Conservation (phyloP, 2,888 invertebrate species). For the Leucoma salicis region DNA sequence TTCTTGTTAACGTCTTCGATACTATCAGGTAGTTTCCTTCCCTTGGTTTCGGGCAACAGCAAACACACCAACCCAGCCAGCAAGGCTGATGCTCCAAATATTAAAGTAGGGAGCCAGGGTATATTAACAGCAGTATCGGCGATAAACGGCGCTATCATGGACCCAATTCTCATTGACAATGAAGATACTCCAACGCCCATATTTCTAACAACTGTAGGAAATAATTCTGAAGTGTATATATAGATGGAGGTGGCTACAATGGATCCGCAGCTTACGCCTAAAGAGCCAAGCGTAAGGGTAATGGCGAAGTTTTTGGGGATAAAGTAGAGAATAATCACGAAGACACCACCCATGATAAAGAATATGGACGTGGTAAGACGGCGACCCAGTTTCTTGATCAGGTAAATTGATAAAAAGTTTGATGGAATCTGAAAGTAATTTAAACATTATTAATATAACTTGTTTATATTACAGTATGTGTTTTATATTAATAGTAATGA, state of each 20-base stretch:
- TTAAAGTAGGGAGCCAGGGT: conserved; percentile 85
- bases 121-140: conserved; percentile 80
- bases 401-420: conserved; percentile 74
- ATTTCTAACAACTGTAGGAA: conserved; percentile 93
- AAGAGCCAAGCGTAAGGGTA: conserved; percentile 84
- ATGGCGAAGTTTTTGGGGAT: conserved; percentile 76
- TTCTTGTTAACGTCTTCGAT: conserved; percentile 84
- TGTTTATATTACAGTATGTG: too few species aligned
- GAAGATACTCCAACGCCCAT: conserved; percentile 92
- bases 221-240: conserved; percentile 92
- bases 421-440: conserved; percentile 81
- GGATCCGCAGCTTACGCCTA: conserved; percentile 90
- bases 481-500: too few species aligned
- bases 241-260: conserved; percentile 91
- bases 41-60: conserved; percentile 89
- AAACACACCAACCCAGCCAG: conserved; percentile 84
- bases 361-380: conserved; percentile 82
- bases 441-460: neutral
- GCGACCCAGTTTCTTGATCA: conserved; percentile 85
- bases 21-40: conserved; percentile 87
- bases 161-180: conserved; percentile 91
- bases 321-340: conserved; percentile 83
- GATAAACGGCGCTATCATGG: conserved; percentile 92
- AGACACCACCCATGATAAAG: conserved; percentile 82
- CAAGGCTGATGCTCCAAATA: conserved; percentile 87